phyloP scores from a whole-genome alignment of 2,113 vertebrate genomes.

The Myodes glareolus region DNA sequence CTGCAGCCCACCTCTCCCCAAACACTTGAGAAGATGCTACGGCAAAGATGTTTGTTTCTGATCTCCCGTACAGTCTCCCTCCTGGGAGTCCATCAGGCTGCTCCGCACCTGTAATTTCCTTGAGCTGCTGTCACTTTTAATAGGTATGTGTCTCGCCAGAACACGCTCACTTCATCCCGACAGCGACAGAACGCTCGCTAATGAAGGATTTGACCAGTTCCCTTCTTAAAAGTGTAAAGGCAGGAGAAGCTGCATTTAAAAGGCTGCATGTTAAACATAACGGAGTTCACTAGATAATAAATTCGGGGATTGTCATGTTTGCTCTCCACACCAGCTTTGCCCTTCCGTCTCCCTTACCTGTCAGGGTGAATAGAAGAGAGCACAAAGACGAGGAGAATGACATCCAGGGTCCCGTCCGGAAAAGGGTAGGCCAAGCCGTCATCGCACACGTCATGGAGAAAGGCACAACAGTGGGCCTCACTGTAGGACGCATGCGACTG shows the following conservation, averaged over 20 bases:
- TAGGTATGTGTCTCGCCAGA: conserved; percentile 74
- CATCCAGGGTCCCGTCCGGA: conserved; percentile 91
- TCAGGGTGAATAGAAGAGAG: conserved; percentile 94
- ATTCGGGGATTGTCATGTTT: conserved; percentile 79
- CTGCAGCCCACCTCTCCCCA: conserved; percentile 40
- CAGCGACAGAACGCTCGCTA: conserved; percentile 78
- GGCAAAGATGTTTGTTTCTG: conserved; percentile 75
- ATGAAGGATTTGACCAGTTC: conserved; percentile 79
- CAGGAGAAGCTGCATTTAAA: conserved; percentile 76
- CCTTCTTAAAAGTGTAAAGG: conserved; percentile 75
- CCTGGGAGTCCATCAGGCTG: conserved; percentile 70
- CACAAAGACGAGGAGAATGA: conserved; percentile 94
- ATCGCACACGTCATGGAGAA: conserved; percentile 93
- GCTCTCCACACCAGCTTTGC: conserved; percentile 83
- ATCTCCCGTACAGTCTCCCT: conserved; percentile 76
- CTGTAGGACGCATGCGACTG: conserved; percentile 91
- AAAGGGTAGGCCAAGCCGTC: conserved; percentile 90
- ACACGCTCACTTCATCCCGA: conserved; percentile 77
- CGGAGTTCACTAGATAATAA: conserved; percentile 79
- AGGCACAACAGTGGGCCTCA: conserved; percentile 90
- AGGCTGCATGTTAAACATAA: conserved; percentile 69
- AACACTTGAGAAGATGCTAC: conserved; percentile 69
- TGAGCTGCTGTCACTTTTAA: conserved; percentile 81
- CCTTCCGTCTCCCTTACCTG: conserved; percentile 90
- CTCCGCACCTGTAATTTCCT: conserved; percentile 76